Conservation (phyloP, 2,113 vertebrate species). For the Glaucidium brasilianum region DNA sequence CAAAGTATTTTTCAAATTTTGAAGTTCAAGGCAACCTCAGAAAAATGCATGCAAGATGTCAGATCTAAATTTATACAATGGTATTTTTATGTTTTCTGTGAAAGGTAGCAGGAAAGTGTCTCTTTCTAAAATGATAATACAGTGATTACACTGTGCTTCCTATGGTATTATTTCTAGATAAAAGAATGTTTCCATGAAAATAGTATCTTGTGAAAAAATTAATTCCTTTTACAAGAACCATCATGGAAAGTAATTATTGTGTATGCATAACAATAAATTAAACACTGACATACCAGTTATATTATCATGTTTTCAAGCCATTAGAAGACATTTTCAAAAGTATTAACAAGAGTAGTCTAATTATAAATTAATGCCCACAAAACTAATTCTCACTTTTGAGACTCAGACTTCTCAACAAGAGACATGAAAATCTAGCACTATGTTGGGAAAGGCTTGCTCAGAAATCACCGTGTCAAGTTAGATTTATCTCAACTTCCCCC, state of each 20-base stretch:
- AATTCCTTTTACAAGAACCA: not conserved
- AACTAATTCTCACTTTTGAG: not conserved
- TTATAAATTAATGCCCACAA: not conserved
- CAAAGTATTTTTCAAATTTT: not conserved
- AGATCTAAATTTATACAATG: not conserved
- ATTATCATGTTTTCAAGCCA: not conserved
- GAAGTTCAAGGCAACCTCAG: not conserved
- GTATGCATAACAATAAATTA: not conserved
- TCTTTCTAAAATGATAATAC: not conserved
- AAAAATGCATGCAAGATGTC: not conserved
- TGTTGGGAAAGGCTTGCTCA: not conserved
- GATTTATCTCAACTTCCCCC: not conserved
- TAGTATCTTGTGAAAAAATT: not conserved
- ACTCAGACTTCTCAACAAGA: not conserved
- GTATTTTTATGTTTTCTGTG: not conserved
- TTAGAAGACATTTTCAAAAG: not conserved
- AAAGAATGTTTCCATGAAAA: not conserved
- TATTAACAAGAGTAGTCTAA: not conserved
- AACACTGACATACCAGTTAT: not conserved
- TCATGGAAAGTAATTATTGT: not conserved
- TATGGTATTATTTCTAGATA: not conserved
- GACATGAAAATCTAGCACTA: not conserved
- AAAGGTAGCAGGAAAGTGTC: not conserved
- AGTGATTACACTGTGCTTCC: not conserved
- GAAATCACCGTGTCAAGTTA: not conserved